phyloP scores from a whole-genome alignment of 2,113 vertebrate genomes.

The Coregonus clupeaformis region DNA sequence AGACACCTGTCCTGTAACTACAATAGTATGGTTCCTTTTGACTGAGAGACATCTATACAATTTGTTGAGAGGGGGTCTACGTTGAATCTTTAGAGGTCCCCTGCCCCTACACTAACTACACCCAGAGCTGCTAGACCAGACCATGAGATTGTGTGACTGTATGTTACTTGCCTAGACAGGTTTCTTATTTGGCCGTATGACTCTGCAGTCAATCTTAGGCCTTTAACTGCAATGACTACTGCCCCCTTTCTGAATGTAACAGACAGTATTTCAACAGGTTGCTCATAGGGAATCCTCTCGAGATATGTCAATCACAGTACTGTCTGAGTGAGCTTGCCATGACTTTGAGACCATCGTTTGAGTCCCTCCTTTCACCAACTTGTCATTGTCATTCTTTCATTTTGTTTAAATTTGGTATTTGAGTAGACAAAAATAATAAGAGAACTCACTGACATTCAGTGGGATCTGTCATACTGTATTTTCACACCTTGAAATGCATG shows the following conservation, averaged over 20 bases:
- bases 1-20: constrained; percentile 25
- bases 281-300: constrained; percentile 29
- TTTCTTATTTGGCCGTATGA: constrained; percentile 27
- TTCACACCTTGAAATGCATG: neutral
- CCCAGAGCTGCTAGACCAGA: constrained; percentile 13
- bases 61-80: too few species aligned
- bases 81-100: too few species aligned
- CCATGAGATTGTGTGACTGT: constrained; percentile 19
- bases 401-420: neutral
- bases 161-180: constrained; percentile 28
- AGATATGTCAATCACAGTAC: constrained; percentile 42
- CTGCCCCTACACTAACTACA: too few species aligned
- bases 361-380: constrained; percentile 5
- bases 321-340: constrained; percentile 22
- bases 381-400: neutral
- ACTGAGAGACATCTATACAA: neutral
- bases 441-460: constrained; percentile 1
- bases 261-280: constrained; percentile 13
- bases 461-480: neutral
- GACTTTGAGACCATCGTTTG: constrained; percentile 31
- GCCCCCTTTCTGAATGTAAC: constrained; percentile 1
- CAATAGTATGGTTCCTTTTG: neutral
- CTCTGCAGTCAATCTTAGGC: constrained; percentile 23
- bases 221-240: constrained; percentile 23
- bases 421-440: neutral